Evolutionary conservation across 2,888 invertebrate genomes (phyloP).

Genomic region (Agonum fuliginosum): DNA sequence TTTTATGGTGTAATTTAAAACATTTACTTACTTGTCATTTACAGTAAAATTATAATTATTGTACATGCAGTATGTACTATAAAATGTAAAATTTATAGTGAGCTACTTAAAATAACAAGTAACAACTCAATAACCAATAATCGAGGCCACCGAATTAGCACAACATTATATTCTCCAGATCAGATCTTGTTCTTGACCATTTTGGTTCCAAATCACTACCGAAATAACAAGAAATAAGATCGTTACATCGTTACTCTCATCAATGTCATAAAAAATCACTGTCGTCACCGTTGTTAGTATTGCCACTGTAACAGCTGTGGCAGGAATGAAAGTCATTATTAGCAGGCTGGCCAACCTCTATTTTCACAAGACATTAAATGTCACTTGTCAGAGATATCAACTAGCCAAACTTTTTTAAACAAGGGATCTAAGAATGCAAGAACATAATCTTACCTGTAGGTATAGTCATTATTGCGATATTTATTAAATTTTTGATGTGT

Average conservation of each 20-base stretch:
- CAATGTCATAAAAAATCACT: background rate
- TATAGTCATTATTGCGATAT: background rate
- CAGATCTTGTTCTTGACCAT: background rate
- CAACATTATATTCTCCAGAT: too few species aligned
- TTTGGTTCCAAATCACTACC: background rate
- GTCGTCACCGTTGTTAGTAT: too few species aligned
- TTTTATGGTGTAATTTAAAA: too few species aligned
- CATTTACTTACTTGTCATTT: too few species aligned
- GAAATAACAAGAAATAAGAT: background rate
- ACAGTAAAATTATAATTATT: too few species aligned
- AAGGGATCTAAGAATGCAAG: background rate
- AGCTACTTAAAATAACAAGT: too few species aligned
- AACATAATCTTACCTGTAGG: too few species aligned
- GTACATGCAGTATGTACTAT: too few species aligned
- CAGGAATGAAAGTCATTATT: conserved; percentile 43
- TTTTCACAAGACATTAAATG: conserved; percentile 49
- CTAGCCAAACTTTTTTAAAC: background rate
- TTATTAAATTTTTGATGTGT: background rate
- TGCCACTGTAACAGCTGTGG: conserved; percentile 9
- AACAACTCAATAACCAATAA: too few species aligned
- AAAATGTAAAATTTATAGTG: too few species aligned
- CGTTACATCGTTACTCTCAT: conserved; percentile 3
- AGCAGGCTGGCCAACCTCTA: conserved; percentile 4
- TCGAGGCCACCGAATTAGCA: background rate
- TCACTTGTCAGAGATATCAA: conserved; percentile 18